phyloP scores from a whole-genome alignment of 2,888 invertebrate genomes.

The Chrysodeixis includens region DNA sequence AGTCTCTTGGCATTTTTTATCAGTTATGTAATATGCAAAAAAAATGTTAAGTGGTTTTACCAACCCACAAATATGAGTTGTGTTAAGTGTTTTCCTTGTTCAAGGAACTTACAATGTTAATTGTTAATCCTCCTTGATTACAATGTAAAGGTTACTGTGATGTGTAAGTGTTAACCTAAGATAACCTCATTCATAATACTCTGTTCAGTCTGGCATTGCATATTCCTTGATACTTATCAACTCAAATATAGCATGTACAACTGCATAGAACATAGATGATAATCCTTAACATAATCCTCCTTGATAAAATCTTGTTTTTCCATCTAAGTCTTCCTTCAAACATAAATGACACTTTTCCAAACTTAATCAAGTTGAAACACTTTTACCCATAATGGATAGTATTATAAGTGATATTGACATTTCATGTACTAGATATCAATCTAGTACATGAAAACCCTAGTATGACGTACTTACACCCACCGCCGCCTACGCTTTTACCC shows the following conservation, averaged over 20 bases:
- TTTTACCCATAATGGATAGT: background rate
- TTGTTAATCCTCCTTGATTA: background rate
- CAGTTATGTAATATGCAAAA: too few relatives aligned
- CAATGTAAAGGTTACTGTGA: background rate
- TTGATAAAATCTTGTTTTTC: too few relatives aligned
- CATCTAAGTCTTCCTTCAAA: too few relatives aligned
- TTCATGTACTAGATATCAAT: too few relatives aligned
- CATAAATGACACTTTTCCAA: background rate
- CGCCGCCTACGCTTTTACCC: background rate
- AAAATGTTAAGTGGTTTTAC: too few relatives aligned
- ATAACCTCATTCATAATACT: background rate
- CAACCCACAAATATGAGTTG: background rate
- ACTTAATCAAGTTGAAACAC: background rate
- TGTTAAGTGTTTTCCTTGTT: background rate
- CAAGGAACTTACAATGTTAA: background rate
- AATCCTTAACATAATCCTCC: too few relatives aligned
- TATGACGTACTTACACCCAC: background rate
- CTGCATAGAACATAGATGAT: too few relatives aligned
- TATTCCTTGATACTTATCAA: background rate
- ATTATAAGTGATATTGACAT: background rate
- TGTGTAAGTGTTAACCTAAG: slow-evolving; percentile 1
- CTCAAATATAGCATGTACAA: too few relatives aligned
- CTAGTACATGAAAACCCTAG: background rate
- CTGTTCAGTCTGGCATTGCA: background rate
- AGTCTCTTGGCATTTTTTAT: too few relatives aligned